phyloP scores from a whole-genome alignment of 2,888 invertebrate genomes.

The Dryadula phaetusa region DNA sequence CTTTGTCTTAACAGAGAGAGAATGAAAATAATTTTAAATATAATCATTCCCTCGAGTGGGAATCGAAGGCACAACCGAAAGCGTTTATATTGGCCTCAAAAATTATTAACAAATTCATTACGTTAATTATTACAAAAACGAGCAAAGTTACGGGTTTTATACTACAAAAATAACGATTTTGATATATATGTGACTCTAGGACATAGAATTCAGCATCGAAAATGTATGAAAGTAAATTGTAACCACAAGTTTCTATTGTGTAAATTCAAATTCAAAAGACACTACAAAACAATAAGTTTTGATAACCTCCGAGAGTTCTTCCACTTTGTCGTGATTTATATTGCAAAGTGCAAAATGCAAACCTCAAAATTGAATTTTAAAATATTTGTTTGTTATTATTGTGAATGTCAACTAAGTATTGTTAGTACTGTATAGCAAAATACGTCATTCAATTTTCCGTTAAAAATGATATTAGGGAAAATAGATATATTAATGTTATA shows the following conservation, averaged over 20 bases:
- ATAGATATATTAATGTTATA: too few species aligned
- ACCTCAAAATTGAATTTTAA: constrained; percentile 13
- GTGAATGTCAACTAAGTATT: background rate
- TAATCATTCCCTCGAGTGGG: too few species aligned
- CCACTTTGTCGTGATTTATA: constrained; percentile 25
- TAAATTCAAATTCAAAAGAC: constrained; percentile 25
- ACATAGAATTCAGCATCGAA: background rate
- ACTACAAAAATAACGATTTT: background rate
- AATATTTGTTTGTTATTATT: constrained; percentile 13
- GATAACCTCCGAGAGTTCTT: constrained; percentile 26
- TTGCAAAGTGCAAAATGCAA: constrained; percentile 27
- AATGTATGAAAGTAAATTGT: constrained; percentile 1
- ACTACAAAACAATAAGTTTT: constrained; percentile 25
- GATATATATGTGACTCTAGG: background rate
- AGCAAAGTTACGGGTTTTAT: background rate
- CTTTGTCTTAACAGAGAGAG: too few species aligned
- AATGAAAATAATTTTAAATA: too few species aligned
- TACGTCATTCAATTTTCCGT: too few species aligned
- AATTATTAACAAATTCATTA: too few species aligned
- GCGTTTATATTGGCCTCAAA: too few species aligned
- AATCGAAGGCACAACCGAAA: too few species aligned
- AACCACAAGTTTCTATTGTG: constrained; percentile 17
- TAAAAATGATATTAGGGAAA: too few species aligned
- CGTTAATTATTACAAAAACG: too few species aligned
- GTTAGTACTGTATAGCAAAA: background rate